These are phyloP conservation scores for Rambutsinella grinnellia DNA, from an alignment of 2,888 invertebrate genomes.

Conservation along the genomic window DNA sequence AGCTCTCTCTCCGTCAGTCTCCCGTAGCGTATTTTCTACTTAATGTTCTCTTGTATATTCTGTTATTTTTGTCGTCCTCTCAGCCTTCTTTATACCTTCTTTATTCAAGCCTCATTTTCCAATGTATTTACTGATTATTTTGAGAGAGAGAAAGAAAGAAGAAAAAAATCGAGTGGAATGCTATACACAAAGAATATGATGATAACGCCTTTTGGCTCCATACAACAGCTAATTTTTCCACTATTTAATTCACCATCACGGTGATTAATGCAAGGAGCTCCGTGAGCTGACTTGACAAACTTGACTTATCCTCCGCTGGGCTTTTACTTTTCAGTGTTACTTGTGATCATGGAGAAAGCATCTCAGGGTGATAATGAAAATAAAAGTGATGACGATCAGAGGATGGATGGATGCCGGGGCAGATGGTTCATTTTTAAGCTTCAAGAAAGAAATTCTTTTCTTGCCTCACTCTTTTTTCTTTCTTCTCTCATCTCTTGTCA, in stretches of 20 bases:
- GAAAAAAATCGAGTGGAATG: background rate
- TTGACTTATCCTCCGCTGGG: constrained; percentile 54
- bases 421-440: background rate
- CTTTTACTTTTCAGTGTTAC: constrained; percentile 8
- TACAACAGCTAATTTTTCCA: constrained; percentile 44
- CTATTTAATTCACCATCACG: constrained; percentile 58
- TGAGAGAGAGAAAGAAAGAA: background rate
- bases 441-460: constrained; percentile 5
- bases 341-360: constrained; percentile 11
- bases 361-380: too few relatives aligned
- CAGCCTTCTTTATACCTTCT: background rate
- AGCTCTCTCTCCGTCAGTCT: background rate
- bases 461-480: background rate
- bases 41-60: background rate
- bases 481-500: background rate
- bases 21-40: background rate
- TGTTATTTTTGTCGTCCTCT: background rate
- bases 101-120: background rate
- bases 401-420: constrained; percentile 3
- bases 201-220: background rate
- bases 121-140: background rate
- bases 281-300: constrained; percentile 57
- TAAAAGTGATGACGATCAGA: constrained; percentile 32
- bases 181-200: background rate
- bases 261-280: constrained; percentile 55